These are phyloP conservation scores for Erebia aethiops DNA, from an alignment of 2,888 invertebrate genomes.

Conservation along the genomic window DNA sequence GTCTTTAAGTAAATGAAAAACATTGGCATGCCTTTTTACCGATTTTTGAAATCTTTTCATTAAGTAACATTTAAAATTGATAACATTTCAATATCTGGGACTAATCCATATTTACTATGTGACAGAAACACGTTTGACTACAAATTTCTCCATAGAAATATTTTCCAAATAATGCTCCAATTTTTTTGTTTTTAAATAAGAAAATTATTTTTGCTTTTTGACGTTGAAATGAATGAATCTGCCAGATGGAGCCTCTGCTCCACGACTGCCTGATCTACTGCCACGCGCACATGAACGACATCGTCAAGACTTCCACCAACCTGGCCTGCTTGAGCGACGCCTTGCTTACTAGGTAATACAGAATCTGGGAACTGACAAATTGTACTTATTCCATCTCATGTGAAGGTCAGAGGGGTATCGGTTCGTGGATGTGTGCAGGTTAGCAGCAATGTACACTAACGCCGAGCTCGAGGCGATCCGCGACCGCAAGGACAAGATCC, in stretches of 20 bases:
- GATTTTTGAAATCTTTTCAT: no score
- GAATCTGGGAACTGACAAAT: background rate
- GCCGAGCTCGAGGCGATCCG: conserved; percentile 91
- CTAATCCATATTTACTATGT: no score
- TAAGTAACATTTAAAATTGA: no score
- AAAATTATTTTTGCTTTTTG: background rate
- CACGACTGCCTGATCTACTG: conserved; percentile 94
- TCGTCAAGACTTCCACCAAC: conserved; percentile 93
- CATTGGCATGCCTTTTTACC: no score
- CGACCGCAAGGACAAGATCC: conserved; percentile 95
- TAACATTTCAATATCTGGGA: no score
- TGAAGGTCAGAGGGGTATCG: no score
- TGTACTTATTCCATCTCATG: no score
- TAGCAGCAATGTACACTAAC: conserved; percentile 94
- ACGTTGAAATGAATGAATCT: background rate
- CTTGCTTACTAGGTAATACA: conserved; percentile 82
- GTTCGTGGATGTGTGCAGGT: conserved; percentile 65
- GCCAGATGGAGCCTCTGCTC: conserved; percentile 93
- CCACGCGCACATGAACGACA: conserved; percentile 92
- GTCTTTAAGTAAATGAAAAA: no score
- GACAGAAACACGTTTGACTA: no score
- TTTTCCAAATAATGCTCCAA: no score
- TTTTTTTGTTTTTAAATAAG: no score
- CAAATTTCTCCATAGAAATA: no score
- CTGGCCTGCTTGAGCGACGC: conserved; percentile 94